Percentiles rank a stretch among this genome's conserved stretches.
phyloP scores from a whole-genome alignment of 2,888 invertebrate genomes.

The Trissonchulus sp. region DNA sequence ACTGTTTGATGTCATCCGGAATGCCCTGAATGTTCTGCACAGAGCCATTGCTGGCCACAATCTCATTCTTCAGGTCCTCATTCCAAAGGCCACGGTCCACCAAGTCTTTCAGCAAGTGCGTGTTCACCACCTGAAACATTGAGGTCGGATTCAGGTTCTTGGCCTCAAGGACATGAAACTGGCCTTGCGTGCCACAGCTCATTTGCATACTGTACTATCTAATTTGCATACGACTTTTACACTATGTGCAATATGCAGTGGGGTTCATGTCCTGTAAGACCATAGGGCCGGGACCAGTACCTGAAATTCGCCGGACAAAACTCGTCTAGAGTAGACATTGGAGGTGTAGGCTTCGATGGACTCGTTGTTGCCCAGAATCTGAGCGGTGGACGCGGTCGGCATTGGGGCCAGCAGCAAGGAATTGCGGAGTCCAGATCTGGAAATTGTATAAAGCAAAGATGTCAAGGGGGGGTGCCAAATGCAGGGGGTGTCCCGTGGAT shows the following conservation, averaged over 20 bases:
- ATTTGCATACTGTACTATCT: no score
- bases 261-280: no score
- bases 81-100: slow-evolving; percentile 86
- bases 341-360: slow-evolving; percentile 96
- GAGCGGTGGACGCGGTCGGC: slow-evolving; percentile 98
- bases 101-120: slow-evolving; percentile 84
- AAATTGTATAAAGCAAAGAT: no score
- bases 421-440: slow-evolving; percentile 76
- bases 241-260: no score
- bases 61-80: slow-evolving; percentile 86
- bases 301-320: slow-evolving; percentile 86
- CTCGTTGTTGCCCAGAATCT: slow-evolving; percentile 97
- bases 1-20: slow-evolving; percentile 53
- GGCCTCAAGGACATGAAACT: no score
- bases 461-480: no score
- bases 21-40: slow-evolving; percentile 62
- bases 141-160: no score
- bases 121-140: slow-evolving; percentile 75
- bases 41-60: slow-evolving; percentile 84
- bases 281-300: no score
- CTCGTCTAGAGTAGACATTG: slow-evolving; percentile 87
- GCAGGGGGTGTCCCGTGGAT: no score
- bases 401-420: slow-evolving; percentile 89
- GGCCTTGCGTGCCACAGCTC: no score
- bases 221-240: no score